Base-by-base conservation (phyloP, 2,888 invertebrate species). In the Serripes groenlandicus region DNA sequence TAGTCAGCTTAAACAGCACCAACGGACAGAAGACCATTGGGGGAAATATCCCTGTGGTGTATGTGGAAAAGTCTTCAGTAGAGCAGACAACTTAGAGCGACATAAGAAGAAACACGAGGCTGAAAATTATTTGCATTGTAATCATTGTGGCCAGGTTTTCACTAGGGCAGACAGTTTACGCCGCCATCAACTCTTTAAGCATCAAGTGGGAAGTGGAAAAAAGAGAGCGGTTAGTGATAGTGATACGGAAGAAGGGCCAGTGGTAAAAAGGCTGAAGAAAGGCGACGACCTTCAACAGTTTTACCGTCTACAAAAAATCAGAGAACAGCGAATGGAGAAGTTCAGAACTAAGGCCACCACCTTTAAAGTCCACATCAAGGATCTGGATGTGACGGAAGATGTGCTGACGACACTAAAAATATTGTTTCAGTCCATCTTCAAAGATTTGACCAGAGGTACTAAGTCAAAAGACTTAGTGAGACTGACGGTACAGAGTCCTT, bases 311-410 rank as follows among this genome's bases (percentile, higher is more conserved):
- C 37, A 15, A 4, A 81, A 81, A 49, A 72, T 81, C 18, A 72
- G 42, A 18, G 76, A 76, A 56, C 75, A 81, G 30, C 70, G 49
- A 7, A 81, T 76, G 5, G 7, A 37, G 1, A 81, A 81, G 42
- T 81, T 81, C 52, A 81, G 34, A 81, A 81, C 75, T 56, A 78
- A 30, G 11, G 52, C 54, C 32, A 32, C 71, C 11, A 54, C 15
- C 56, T 71, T 54, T 34, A 71, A 72, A 28, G 81, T 81, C 28
- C 52, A 28, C 23, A 73, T 76, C 54, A 76, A 73, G 35, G 60
- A 81, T 32, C n/a, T 68, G 30, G 68, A 68, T 23, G 81, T 81
- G 32, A 71, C 76, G 37, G 73, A 81, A 30, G 68, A 77, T 62
- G 66, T 73, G 28, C 32, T 76, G 34, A 28, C 28, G 11, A 69